A percentile compares a stretch with the other conserved stretches of the same genome.
These are phyloP conservation scores for Yponomeuta sedellus DNA, from an alignment of 2,888 invertebrate genomes.

Conservation along the genomic window DNA sequence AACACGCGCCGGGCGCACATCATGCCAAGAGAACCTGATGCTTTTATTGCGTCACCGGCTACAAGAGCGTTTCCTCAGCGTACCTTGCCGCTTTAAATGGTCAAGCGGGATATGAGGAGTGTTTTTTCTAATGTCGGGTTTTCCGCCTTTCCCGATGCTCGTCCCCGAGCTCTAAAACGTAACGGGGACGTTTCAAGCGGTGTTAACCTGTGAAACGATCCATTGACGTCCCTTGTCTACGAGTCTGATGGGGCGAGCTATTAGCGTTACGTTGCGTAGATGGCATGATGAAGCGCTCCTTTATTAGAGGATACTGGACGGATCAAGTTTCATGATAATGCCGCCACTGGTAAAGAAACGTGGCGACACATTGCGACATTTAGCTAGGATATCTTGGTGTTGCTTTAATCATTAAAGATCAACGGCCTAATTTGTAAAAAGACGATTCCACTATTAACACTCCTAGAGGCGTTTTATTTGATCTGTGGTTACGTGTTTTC, in stretches of 20 bases:
- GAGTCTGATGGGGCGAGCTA: constrained; percentile 46
- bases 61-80: not conserved
- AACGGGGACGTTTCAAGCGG: constrained; percentile 42
- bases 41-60: constrained; percentile 33
- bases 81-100: not conserved
- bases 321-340: constrained; percentile 2
- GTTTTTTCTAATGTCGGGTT: not conserved
- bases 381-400: not conserved
- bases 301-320: constrained; percentile 35
- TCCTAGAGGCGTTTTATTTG: no score
- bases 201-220: constrained; percentile 60
- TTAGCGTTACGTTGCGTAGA: constrained; percentile 44
- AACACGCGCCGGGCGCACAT: constrained; percentile 29
- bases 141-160: constrained; percentile 25
- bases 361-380: not conserved
- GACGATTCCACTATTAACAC: no score
- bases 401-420: not conserved
- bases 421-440: no score
- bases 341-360: not conserved
- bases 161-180: not conserved
- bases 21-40: constrained; percentile 30
- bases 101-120: not conserved
- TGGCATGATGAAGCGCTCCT: constrained; percentile 53
- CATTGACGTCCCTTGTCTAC: constrained; percentile 51
- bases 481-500: no score